These are phyloP conservation scores for Megaceryle maxima DNA, from an alignment of 2,113 vertebrate genomes.

Conservation along the genomic window DNA sequence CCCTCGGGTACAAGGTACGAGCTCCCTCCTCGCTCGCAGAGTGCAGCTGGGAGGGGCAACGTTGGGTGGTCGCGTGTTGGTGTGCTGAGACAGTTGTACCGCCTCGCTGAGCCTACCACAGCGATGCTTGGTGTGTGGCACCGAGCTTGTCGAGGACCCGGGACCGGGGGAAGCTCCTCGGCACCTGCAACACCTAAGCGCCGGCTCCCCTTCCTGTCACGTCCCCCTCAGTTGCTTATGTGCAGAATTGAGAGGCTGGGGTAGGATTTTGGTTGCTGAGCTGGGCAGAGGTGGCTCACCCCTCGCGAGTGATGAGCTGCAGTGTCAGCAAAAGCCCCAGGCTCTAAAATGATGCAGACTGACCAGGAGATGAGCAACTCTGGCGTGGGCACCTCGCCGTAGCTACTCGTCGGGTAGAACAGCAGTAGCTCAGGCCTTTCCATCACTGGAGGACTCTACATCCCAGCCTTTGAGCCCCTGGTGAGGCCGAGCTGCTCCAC, in stretches of 20 bases:
- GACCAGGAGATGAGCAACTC: neutral
- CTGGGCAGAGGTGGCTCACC: neutral
- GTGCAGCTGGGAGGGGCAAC: neutral
- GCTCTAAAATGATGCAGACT: neutral
- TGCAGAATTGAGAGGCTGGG: neutral
- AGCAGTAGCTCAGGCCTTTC: neutral
- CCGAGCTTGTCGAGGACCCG: rapidly evolving
- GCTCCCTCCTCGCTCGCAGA: rapidly evolving
- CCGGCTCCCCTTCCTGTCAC: neutral
- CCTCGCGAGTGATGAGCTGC: rapidly evolving
- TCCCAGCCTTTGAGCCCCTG: neutral
- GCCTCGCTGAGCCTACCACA: neutral
- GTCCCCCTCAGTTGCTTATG: rapidly evolving
- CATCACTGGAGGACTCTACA: neutral
- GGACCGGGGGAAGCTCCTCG: neutral
- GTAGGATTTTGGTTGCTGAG: neutral
- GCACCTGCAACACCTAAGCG: neutral
- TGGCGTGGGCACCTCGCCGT: neutral
- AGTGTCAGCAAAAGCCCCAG: rapidly evolving
- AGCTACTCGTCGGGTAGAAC: neutral
- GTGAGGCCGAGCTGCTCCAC: neutral
- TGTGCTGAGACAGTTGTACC: rapidly evolving
- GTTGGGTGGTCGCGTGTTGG: rapidly evolving
- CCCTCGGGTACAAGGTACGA: neutral
- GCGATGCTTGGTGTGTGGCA: rapidly evolving